A percentile compares a stretch with the other conserved stretches of the same genome.
phyloP scores from a whole-genome alignment of 1,140 invertebrate genomes.

The Epicauta chinensis region DNA sequence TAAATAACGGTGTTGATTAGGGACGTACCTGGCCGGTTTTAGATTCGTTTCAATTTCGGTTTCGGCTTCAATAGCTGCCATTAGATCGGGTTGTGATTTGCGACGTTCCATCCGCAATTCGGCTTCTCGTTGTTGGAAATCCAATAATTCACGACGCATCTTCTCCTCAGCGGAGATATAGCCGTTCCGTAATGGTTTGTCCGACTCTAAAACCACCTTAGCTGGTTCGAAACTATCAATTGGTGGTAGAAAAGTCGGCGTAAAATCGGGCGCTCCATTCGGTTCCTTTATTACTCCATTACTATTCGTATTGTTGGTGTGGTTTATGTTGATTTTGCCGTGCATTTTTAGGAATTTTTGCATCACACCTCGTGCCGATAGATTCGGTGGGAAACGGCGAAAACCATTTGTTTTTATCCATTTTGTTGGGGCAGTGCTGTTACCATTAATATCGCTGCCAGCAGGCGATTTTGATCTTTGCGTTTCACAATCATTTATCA shows the following conservation, averaged over 20 bases:
- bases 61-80: conserved; percentile 25
- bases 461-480: background rate
- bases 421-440: background rate
- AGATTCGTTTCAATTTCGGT: conserved; percentile 19
- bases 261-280: background rate
- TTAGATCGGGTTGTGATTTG: conserved; percentile 37
- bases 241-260: conserved; percentile 6
- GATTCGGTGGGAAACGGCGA: conserved; percentile 31
- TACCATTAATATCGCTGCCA: background rate
- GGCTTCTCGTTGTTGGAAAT: conserved; percentile 34
- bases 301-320: background rate
- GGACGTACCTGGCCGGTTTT: conserved; percentile 22
- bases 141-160: conserved; percentile 36
- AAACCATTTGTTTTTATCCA: background rate
- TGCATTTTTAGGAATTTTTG: conserved; percentile 40
- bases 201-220: conserved; percentile 29
- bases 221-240: conserved; percentile 29
- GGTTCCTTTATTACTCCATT: background rate
- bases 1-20: too few relatives aligned
- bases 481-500: conserved; percentile 1
- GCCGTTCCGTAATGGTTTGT: conserved; percentile 33
- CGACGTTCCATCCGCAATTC: conserved; percentile 34
- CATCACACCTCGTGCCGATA: conserved; percentile 38
- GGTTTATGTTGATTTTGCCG: conserved; percentile 28
- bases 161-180: conserved; percentile 38